A percentile compares a stretch with the other conserved stretches of the same genome.
phyloP scores from a whole-genome alignment of 2,113 vertebrate genomes.

The Lichenostomus cassidix region DNA sequence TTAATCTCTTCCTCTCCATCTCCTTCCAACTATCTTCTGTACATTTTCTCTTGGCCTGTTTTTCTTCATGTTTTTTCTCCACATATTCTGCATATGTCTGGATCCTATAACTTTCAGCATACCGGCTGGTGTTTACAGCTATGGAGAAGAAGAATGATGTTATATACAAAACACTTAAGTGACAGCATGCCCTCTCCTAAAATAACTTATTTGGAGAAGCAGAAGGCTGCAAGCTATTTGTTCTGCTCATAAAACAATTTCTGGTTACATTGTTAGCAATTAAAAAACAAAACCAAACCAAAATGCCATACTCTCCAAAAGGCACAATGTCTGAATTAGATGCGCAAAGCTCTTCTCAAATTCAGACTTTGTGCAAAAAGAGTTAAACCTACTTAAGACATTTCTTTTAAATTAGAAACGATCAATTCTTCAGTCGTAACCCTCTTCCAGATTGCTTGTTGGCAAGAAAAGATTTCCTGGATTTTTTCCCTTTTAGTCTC shows the following conservation, averaged over 20 bases:
- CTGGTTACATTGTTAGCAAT: background rate
- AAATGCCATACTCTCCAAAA: background rate
- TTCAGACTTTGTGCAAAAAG: background rate
- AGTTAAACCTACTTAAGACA: background rate
- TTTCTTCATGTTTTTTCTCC: constrained; percentile 81
- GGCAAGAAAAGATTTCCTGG: constrained; percentile 41
- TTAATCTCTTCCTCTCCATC: constrained; percentile 72
- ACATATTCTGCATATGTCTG: constrained; percentile 95
- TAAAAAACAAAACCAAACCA: background rate
- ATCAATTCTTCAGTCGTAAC: constrained; percentile 1
- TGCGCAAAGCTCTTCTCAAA: background rate
- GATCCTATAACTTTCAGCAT: constrained; percentile 96
- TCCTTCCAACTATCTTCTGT: constrained; percentile 88
- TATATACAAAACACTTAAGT: background rate
- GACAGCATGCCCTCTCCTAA: background rate
- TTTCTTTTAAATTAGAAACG: constrained; percentile 26
- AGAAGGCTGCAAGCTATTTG: background rate
- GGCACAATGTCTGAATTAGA: background rate
- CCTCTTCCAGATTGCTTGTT: constrained; percentile 36
- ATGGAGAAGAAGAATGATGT: background rate
- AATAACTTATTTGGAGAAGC: background rate
- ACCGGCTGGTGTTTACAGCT: constrained; percentile 97
- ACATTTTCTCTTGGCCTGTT: constrained; percentile 82
- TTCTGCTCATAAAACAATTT: background rate
- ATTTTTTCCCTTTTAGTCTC: constrained; percentile 63